These are phyloP conservation scores for Anolis carolinensis DNA, from an alignment of 2,113 vertebrate genomes.

Conservation along the genomic window DNA sequence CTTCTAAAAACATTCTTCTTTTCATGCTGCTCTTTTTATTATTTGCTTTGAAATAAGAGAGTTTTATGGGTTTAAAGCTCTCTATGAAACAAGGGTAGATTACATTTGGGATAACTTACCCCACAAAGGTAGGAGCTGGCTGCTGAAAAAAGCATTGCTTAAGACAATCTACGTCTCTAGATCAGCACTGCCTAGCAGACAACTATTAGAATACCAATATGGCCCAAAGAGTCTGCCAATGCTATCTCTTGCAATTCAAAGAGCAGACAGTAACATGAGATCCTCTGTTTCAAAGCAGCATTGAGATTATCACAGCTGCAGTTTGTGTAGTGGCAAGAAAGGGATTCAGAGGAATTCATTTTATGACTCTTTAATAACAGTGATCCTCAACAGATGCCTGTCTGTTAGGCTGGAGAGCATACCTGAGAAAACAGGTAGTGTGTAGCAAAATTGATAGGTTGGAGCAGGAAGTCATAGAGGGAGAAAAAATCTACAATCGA, in stretches of 20 bases:
- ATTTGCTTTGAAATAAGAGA: constrained; percentile 6
- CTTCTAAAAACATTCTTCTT: not conserved
- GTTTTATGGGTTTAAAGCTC: not conserved
- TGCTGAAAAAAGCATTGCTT: too few relatives aligned
- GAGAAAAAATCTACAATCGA: not conserved
- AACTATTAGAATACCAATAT: not conserved
- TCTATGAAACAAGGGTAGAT: not conserved
- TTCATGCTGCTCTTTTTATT: not conserved
- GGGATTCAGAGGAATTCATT: not conserved
- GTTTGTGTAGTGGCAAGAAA: not conserved
- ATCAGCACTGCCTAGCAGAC: not conserved
- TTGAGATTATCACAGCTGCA: not conserved
- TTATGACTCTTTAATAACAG: not conserved
- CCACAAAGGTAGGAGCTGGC: too few relatives aligned
- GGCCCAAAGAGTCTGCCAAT: not conserved
- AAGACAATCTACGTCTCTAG: not conserved
- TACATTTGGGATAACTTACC: too few relatives aligned
- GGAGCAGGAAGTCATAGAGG: not conserved
- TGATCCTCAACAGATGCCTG: not conserved
- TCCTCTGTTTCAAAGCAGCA: not conserved
- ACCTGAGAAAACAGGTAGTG: not conserved
- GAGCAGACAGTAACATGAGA: not conserved
- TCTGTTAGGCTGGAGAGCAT: not conserved
- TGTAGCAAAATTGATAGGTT: not conserved
- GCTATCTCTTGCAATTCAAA: not conserved